Base-by-base conservation (phyloP, 2,797 vertebrate genomes). In the Prunella strophiata region DNA sequence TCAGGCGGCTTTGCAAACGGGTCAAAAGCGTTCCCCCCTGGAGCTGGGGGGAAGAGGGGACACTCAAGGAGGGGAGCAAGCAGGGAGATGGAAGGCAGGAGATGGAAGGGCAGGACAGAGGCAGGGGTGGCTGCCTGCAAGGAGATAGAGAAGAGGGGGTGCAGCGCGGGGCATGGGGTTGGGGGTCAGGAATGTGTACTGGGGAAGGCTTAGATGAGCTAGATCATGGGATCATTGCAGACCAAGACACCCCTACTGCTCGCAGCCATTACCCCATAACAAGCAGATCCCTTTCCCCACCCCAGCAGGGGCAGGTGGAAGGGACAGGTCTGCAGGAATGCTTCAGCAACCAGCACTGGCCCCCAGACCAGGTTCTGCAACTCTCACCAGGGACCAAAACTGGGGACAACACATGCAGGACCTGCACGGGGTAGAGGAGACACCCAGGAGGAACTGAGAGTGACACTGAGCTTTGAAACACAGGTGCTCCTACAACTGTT, bases 1-100 rank as follows among this genome's bases (percentile, higher is more conserved):
- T 93, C 97, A 2, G 96, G 89, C 5, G 88, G 93, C 79, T 98
- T 97, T 96, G 96, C 95, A 91, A 98, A 97, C 16, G 85, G 96
- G 62, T 98, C 97, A 11, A 98, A 98, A 93, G 93, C 48, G 0
- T 94, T 93, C 62, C 91, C 93, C 91, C 91, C 96, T 96, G 94
- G 77, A 95, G 94, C 95, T 78, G 86, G 62, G 94, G 59, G 88
- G 61, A 88, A 96, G 91, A 96, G 85, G 84, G 45, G 89, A 95
- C 70, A 91, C 87, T 93, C 87, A 57, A 89, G 91, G 92, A 93
- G 55, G 85, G 93, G 88, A 77, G 75, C 74, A 72, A 91, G 91
- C 65, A 0, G 88, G 93, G 70, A 83, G 67, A 81, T 29, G 71
- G 57, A 48, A 74, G n/a, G n/a, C 25, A 36, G 79, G 74, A 85